These are phyloP conservation scores for Euspilapteryx auroguttella DNA, from an alignment of 2,888 invertebrate genomes.

Conservation along the genomic window DNA sequence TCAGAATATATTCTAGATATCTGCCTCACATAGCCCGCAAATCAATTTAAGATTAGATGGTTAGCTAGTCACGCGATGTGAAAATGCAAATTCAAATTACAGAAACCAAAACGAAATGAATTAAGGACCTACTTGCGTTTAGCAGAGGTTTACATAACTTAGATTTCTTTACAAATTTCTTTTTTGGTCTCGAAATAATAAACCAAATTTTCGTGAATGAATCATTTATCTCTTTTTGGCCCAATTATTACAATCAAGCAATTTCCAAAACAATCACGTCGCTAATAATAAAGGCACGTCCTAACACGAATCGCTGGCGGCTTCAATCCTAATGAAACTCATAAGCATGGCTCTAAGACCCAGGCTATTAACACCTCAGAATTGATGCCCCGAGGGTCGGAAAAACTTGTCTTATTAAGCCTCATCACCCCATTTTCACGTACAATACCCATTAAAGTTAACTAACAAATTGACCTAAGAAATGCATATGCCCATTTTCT, in stretches of 20 bases:
- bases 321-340: slow-evolving; percentile 48
- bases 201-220: too few species aligned
- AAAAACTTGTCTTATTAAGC: slow-evolving; percentile 30
- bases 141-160: too few species aligned
- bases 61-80: too few species aligned
- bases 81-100: too few species aligned
- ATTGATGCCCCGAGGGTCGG: slow-evolving; percentile 31
- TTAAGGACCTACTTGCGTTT: too few species aligned
- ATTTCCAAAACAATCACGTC: slow-evolving; percentile 50
- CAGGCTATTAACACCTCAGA: slow-evolving; percentile 42
- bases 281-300: slow-evolving; percentile 47
- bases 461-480: slow-evolving; percentile 30
- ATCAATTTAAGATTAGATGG: too few species aligned
- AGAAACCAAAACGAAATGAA: too few species aligned
- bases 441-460: slow-evolving; percentile 36
- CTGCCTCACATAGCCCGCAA: too few species aligned
- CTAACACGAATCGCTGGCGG: slow-evolving; percentile 47
- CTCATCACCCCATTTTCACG: slow-evolving; percentile 13
- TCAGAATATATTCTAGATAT: too few species aligned
- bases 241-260: slow-evolving; percentile 11
- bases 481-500: slow-evolving; percentile 9
- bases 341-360: slow-evolving; percentile 47
- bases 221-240: too few species aligned
- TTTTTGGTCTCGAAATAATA: too few species aligned
- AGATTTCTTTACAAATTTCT: too few species aligned